These are phyloP conservation scores for Mormyrops attenuatus DNA, from an alignment of 2,797 vertebrate species.

Conservation along the genomic window DNA sequence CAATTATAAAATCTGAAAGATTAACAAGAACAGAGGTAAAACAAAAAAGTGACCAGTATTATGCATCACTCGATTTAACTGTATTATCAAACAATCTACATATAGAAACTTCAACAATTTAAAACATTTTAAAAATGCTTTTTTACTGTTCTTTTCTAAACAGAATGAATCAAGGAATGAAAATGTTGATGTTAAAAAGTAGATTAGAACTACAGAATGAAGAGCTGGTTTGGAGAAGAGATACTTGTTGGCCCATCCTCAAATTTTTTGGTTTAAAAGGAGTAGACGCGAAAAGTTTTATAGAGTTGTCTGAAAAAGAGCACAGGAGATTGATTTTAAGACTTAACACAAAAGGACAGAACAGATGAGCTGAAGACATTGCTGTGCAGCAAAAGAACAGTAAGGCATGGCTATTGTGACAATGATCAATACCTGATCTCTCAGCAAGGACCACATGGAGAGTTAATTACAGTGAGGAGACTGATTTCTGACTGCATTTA, in stretches of 20 bases:
- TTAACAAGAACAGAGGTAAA: background rate
- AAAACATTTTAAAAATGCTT: background rate
- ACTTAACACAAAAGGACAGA: background rate
- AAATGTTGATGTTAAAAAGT: background rate
- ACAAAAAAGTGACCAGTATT: background rate
- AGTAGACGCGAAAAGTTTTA: constrained; percentile 26
- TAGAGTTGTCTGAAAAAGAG: constrained; percentile 26
- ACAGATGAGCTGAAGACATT: background rate
- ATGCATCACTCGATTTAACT: background rate
- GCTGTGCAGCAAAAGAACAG: background rate
- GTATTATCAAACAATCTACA: background rate
- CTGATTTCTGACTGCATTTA: background rate
- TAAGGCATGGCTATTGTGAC: background rate
- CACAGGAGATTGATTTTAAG: constrained; percentile 14
- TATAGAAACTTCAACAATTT: background rate
- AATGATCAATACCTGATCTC: background rate
- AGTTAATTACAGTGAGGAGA: background rate
- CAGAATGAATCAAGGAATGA: background rate
- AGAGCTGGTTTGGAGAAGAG: background rate
- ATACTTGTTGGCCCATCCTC: background rate
- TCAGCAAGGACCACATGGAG: background rate
- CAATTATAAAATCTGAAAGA: background rate
- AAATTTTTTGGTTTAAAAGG: constrained; percentile 11
- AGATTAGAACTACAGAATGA: background rate
- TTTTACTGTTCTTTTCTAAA: background rate